Evolutionary conservation across 2,888 invertebrate species (phyloP), one percentile per base, ranked within the genome.

Genomic region (Apantesis nais): DNA sequence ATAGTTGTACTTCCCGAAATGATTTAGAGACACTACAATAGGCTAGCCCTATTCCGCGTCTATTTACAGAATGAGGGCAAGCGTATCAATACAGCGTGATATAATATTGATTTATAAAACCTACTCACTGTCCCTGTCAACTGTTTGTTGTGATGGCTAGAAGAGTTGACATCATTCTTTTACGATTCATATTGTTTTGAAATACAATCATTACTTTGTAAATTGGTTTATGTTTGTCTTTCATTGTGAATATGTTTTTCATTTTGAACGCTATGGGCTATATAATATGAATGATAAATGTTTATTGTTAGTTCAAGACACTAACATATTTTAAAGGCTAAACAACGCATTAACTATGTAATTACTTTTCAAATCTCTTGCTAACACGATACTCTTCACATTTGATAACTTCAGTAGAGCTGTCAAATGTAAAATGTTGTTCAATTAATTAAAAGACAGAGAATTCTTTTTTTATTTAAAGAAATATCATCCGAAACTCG

Each of bases 151-250:
- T 41, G 16, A 41, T 63, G 16, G 31, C 63, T 63, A 31, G 22
- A 63, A 63, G 63, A 12, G 44, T 44, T 31, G 22, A 44, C 19
- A 44, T 29, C 19, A 39, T 29, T 63, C 19, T 29, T 16, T 7
- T 44, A 22, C 55, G 14, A 16, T 52, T 19, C 34, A 37, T n/a
- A 16, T 31, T 62, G 34, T 16, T 67, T 62, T 52, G 34, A 62
- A 48, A 48, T n/a, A 48, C 48, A 62, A 48, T 67, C 22, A 44
- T 61, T 62, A 61, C 44, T 62, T 67, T 25, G 44, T 62, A 37
- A 48, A 62, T 48, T 62, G 48, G 67, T 25, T 62, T 39, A 19
- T 16, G 19, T 41, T 61, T 61, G 34, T 52, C 29, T 67, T 61
- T 37, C 4, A 60, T 67, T 16, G 9, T 62, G n/a, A 25, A 44